phyloP scores from a whole-genome alignment of 1,140 invertebrate species.

The Drosophila eugracilis region DNA sequence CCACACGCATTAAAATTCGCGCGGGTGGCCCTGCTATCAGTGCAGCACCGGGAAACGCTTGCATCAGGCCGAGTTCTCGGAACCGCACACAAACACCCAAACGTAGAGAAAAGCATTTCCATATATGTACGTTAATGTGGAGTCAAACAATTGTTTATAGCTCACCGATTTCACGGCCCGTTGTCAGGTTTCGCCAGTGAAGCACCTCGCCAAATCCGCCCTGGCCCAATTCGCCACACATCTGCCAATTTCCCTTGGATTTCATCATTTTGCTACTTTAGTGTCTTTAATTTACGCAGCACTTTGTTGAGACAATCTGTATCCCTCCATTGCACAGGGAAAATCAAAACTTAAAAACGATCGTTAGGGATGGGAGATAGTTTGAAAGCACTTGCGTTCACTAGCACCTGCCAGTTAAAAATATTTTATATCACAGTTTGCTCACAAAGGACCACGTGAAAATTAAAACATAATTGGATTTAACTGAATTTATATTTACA shows the following conservation, averaged over 20 bases:
- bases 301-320: neutral
- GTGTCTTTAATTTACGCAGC: neutral
- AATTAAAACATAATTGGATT: neutral
- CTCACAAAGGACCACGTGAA: neutral
- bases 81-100: conserved; percentile 16
- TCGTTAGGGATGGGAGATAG: conserved; percentile 17
- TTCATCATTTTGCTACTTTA: neutral
- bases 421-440: neutral
- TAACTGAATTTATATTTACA: too few relatives aligned
- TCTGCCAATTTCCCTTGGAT: conserved; percentile 39
- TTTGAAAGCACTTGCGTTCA: neutral
- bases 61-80: conserved; percentile 45
- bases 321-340: conserved; percentile 16
- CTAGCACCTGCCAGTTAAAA: neutral
- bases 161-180: conserved; percentile 66
- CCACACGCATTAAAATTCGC: conserved; percentile 4
- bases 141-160: conserved; percentile 15
- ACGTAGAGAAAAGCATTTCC: conserved; percentile 15
- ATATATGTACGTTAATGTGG: conserved; percentile 2
- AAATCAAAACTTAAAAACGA: conserved; percentile 8
- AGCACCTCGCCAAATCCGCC: conserved; percentile 71
- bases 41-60: conserved; percentile 18
- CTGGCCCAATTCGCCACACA: conserved; percentile 40
- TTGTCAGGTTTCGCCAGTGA: conserved; percentile 51
- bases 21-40: conserved; percentile 7